Base-by-base conservation (phyloP, 92 coral and sea anemone species). In the Pocillopora grandis region DNA sequence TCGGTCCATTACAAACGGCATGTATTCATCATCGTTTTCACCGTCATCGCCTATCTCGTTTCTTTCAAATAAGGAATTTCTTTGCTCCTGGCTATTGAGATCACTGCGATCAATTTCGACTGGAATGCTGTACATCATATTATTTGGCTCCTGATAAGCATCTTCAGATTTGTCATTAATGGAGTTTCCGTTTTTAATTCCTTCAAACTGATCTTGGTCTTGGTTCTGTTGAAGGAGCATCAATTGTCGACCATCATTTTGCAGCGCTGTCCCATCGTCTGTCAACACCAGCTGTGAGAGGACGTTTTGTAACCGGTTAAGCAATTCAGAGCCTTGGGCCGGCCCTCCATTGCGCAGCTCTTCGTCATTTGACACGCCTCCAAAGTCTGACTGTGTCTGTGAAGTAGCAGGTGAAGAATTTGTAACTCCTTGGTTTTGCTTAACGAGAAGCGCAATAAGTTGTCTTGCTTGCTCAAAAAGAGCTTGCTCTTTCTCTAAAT, bases 401-500 rank as follows among this genome's bases (percentile, higher is more conserved):
- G 71, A 19, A 55, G n/a, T 20, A 13, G 33, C 27, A 16, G 80
- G 63, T 2, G 65, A 16, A 49, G 64, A 7, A 27, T 12, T 2
- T 20, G 17, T 49, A 16, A 8, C 72, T 19, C 71, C 62, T 65
- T 73, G 80, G 12, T 74, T 63, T 75, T 83, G 63, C 56, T 61
- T 42, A 14, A 83, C 12, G 23, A 73, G 60, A 17, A 74, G 64
- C 66, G 58, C 61, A 49, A 83, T 62, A 60, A 85, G 75, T 31
- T 80, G 89, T 1, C 72, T 55, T 12, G 85, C 86, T 35, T 85
- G 79, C 66, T 66, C 75, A 68, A 80, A 89, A 21, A 89, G 75
- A 12, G 78, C 62, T 60, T 87, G 89, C 20, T 89, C 89, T 62
- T 80, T 76, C 9, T 75, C 78, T 48, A 89, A 33, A 37, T 89